Percentiles rank a stretch among this genome's conserved stretches.
These are phyloP conservation scores for Buphagus erythrorhynchus DNA, from an alignment of 2,797 vertebrate genomes.

Conservation along the genomic window DNA sequence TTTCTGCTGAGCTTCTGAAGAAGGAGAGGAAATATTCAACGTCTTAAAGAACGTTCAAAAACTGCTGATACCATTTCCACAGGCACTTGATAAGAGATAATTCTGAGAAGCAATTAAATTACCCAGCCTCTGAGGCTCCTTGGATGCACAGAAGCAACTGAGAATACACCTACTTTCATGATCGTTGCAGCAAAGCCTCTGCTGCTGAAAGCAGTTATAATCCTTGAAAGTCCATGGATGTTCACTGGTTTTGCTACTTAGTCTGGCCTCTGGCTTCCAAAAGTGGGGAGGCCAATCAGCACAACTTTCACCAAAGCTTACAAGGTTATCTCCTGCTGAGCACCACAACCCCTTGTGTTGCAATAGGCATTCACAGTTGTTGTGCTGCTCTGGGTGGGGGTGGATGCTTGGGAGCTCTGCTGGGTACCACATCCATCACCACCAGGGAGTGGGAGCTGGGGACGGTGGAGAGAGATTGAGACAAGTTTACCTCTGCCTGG, in stretches of 20 bases:
- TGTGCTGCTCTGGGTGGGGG: rapidly evolving
- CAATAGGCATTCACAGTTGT: not conserved
- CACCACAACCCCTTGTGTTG: not conserved
- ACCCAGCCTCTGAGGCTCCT: not conserved
- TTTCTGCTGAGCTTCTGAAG: not conserved
- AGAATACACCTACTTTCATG: not conserved
- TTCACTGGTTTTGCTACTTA: not conserved
- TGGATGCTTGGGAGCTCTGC: not conserved
- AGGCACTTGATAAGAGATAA: not conserved
- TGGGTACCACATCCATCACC: not conserved
- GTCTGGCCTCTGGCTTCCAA: not conserved
- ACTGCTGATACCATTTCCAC: not conserved
- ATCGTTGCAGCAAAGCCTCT: not conserved
- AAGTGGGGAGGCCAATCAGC: not conserved
- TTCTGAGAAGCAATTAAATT: conserved; percentile 37
- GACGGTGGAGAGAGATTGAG: not conserved
- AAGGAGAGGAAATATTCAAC: not conserved
- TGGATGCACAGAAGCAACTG: not conserved
- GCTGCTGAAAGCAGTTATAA: not conserved
- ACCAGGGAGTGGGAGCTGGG: not conserved
- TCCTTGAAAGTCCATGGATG: not conserved
- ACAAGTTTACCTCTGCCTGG: not conserved
- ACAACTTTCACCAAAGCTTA: not conserved
- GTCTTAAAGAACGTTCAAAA: conserved; percentile 5
- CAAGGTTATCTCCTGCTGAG: not conserved